These are phyloP conservation scores for Chaetoderma sp. DNA, from an alignment of 2,888 invertebrate genomes.

Conservation along the genomic window DNA sequence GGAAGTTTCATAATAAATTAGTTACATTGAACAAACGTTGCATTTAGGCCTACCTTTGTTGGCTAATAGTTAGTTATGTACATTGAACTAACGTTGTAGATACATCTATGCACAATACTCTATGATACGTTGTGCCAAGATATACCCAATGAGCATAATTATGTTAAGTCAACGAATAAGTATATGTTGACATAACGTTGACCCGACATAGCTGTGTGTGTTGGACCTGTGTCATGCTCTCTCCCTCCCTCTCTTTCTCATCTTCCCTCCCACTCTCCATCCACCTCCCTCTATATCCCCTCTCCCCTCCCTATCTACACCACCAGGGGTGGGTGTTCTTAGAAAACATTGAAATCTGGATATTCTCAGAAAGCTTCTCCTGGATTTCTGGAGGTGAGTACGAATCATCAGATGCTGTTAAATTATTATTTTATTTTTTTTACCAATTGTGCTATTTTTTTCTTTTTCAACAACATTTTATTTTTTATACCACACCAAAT, in stretches of 20 bases:
- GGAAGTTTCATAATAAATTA: no score
- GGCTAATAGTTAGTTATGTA: no score
- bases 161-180: no score
- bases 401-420: background rate
- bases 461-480: background rate
- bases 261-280: constrained; percentile 7
- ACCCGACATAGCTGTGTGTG: background rate
- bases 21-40: no score
- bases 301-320: background rate
- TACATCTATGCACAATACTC: no score
- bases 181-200: background rate
- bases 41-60: no score
- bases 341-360: background rate
- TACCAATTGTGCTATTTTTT: background rate
- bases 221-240: background rate
- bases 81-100: no score
- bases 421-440: background rate
- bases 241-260: constrained; percentile 15
- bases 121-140: no score
- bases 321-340: background rate
- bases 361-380: background rate
- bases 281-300: background rate
- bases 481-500: background rate
- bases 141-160: no score
- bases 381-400: background rate